Base-by-base conservation (phyloP, 2,888 invertebrate genomes). In the Heliconius erato region DNA sequence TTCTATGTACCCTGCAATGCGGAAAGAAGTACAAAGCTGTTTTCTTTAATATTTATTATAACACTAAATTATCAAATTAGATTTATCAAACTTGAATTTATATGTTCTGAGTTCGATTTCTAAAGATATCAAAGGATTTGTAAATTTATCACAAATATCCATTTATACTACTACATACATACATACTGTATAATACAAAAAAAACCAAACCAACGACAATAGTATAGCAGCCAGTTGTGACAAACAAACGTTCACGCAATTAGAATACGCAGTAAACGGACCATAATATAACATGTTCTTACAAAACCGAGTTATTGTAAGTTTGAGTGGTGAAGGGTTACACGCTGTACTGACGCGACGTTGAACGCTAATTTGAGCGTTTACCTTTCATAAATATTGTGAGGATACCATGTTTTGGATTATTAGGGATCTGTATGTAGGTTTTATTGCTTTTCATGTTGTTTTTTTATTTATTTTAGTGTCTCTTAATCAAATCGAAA, bases 201-300 rank as follows among this genome's bases (percentile, higher is more conserved):
- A 32, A 16, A 12, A 23, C 7, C n/a, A 12, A 23, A 14, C n/a
- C 35, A 63, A 40, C 35, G 63, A 76, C 76, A 63, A 67, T 78
- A 44, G 67, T 40, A 23, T 12, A 9, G 6, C 11, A 67, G 28
- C 23, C n/a, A 67, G 74, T 32, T 68, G 28, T 79, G 74, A 69
- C 76, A 83, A 32, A 85, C 85, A 88, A 88, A 87, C 86, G 85
- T 87, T 88, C 86, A 86, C 80, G 71, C 79, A 84, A 87, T 87
- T 86, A 85, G 79, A 84, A 83, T 85, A 83, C 83, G 80, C 74
- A 83, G 69, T 81, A 82, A 85, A 80, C 89, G 86, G 85, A 88
- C 89, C 90, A 88, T 90, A 86, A 91, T 91, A 92, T 91, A 88
- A 91, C 89, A 90, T 89, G 90, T 92, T 91, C 88, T 85, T 87